Evolutionary conservation across 2,113 vertebrate genomes (phyloP), one percentile per base, ranked within the genome.

Genomic region (Tautogolabrus adspersus): DNA sequence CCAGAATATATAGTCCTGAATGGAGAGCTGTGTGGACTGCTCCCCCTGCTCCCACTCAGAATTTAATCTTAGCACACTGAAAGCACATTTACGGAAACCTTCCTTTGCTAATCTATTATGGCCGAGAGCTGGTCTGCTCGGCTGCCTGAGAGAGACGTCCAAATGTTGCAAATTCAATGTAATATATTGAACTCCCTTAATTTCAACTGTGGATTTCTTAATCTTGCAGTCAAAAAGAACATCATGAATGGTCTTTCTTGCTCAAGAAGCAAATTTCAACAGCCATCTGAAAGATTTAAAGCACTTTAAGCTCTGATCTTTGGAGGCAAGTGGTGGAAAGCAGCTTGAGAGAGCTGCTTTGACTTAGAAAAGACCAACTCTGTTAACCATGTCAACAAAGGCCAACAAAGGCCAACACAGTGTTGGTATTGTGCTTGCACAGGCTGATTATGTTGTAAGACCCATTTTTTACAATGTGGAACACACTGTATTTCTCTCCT

Each of bases 391-490:
- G 67, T 60, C 54, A 77, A 88, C 85, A 88, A 87, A 88, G 81
- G 82, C 59, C 85, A 60, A 78, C 79, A 79, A n/a, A n/a, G n/a
- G n/a, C n/a, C 79, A 85, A 70, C 30, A 91, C 86, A 89, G 72
- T 79, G 74, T 79, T 67, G 56, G 66, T 59, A 82, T 76, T 91
- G 87, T 87, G 66, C 65, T 6, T 5, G 22, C 22, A 82, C 75
- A 82, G 82, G 88, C 80, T 88, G 85, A 87, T 79, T 65, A 62
- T 78, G 71, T 58, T 76, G 82, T 87, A 75, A 87, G 77, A 71
- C 55, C 40, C 61, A 0, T 57, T 69, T 86, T 60, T 34, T 71
- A 71, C 65, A 64, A 51, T 38, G 66, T 78, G 57, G 66, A 63
- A 52, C 62, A 61, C 64, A 49, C 13, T 51, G 34, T 55, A 55